Evolutionary conservation across 2,888 invertebrate species (phyloP), one percentile per base, ranked within the genome.

Genomic region (Nysson spinosus): DNA sequence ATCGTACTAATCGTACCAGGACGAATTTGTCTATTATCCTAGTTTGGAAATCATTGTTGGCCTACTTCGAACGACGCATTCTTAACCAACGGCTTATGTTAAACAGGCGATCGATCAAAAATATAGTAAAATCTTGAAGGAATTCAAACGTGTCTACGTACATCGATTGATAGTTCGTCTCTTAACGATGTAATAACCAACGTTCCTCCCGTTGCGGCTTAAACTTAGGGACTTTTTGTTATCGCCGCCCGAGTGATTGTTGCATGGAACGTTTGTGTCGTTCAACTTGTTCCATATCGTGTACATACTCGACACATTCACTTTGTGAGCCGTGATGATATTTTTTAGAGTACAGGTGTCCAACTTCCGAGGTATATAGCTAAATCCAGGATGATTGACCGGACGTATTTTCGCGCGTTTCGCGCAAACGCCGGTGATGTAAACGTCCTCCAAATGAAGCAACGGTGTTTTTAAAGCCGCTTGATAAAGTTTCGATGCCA

Each of bases 361-460:
- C 79, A 83, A 83, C 77, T 83, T 89, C 77, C 87, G 88, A 79
- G 86, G 87, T 42, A 85, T 78, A 72, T 91, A 92, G 76, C 91
- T 90, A 85, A 94, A 94, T 14, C 91, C 89, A 1, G 91, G 88
- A 86, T 93, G 91, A 87, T 93, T 91, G 22, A 89, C 88, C 0
- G 93, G 91, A 4, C 85, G 83, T 1, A 94, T 79, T 1, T 88
- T 87, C 0, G 93, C 90, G 4, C 89, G 89, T 9, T 88, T 87
- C 0, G 94, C 91, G 80, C 93, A 93, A 62, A 93, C 71, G 88
- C 94, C 95, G n/a, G 94, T 95, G 52, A 94, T 89, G 79, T 92
- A 95, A 14, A 95, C 91, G 82, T 95, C 95, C 84, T 95, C 95
- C 30, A 95, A 87, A 81, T 95, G 94, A 74, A 95, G 91, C 47